Conservation (phyloP, 2,113 vertebrate genomes). For the Oenanthe oenanthe region DNA sequence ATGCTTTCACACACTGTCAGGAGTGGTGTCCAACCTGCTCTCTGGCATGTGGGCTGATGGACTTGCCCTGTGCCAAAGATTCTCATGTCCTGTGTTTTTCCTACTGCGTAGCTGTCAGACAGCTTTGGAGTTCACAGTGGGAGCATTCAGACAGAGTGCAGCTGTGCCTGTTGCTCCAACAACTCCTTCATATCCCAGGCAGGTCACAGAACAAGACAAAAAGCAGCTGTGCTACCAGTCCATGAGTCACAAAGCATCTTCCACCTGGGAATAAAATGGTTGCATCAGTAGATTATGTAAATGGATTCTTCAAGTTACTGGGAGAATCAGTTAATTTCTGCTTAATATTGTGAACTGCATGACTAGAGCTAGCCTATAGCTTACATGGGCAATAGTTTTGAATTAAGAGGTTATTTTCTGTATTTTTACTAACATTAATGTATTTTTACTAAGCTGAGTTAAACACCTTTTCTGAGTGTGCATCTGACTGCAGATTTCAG, state of each 20-base stretch:
- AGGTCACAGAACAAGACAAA: constrained; percentile 2
- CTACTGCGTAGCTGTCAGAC: not conserved
- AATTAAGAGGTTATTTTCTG: not conserved
- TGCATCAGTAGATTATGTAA: not conserved
- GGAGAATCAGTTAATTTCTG: not conserved
- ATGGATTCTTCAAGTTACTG: not conserved
- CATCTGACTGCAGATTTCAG: not conserved
- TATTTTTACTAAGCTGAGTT: not conserved
- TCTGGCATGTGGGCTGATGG: not conserved
- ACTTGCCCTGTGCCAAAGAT: not conserved
- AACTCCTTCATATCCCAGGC: not conserved
- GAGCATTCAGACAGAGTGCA: not conserved
- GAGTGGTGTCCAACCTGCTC: not conserved
- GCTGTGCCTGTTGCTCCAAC: constrained; percentile 4
- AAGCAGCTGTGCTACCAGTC: not conserved
- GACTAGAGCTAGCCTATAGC: not conserved
- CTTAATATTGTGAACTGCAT: not conserved
- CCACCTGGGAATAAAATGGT: not conserved
- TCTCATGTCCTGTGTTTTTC: not conserved
- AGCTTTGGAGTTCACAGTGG: not conserved
- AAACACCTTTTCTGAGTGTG: not conserved
- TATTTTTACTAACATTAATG: not conserved
- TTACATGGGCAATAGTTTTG: not conserved
- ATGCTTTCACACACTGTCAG: not conserved
- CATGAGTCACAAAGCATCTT: not conserved